phyloP scores from a whole-genome alignment of 2,113 vertebrate genomes.

The Microcebus ravelobensis region DNA sequence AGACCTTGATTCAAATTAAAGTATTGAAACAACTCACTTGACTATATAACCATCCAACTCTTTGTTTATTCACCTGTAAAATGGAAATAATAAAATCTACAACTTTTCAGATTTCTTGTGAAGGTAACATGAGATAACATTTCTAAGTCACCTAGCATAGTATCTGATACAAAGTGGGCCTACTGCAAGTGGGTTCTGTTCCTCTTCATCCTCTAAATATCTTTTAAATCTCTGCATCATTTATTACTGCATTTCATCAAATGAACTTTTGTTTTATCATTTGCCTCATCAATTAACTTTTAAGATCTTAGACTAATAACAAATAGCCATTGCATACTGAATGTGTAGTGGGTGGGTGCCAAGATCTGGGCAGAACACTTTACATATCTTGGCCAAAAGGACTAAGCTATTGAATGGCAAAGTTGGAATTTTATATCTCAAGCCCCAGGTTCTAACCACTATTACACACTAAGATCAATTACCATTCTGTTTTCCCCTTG shows the following conservation, averaged over 20 bases:
- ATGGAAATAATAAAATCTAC: neutral
- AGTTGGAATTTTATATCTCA: neutral
- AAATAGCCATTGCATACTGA: neutral
- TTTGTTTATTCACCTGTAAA: neutral
- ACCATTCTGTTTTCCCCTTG: neutral
- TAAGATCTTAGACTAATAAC: neutral
- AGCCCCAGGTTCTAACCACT: neutral
- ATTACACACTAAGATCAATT: neutral
- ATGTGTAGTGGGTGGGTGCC: neutral
- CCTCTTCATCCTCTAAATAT: neutral
- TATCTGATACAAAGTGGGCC: neutral
- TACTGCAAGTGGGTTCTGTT: neutral
- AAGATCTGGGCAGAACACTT: neutral
- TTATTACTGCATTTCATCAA: neutral
- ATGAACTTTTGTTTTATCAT: neutral
- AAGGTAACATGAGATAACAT: neutral
- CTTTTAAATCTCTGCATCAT: neutral
- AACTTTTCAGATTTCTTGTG: neutral
- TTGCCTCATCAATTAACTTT: constrained; percentile 1
- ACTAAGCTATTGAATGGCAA: neutral
- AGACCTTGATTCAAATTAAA: constrained; percentile 29
- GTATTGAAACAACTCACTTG: neutral
- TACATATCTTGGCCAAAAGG: neutral
- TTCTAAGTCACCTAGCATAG: neutral
- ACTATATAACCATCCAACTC: neutral